A percentile compares a stretch with the other conserved stretches of the same genome.
phyloP scores from a whole-genome alignment of 2,797 vertebrate genomes.

The Limosa lapponica region DNA sequence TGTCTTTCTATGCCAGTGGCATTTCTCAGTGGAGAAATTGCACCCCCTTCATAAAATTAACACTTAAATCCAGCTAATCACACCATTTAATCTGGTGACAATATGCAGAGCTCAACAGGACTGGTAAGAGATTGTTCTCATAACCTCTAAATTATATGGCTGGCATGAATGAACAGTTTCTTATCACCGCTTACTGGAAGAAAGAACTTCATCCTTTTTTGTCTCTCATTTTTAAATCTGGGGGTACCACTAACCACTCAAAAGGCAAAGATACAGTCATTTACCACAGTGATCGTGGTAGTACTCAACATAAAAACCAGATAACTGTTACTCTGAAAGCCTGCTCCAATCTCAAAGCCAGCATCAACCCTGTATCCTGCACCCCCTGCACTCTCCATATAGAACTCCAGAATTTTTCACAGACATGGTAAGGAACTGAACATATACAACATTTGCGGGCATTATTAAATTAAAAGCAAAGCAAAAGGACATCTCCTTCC shows the following conservation, averaged over 20 bases:
- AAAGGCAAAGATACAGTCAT: background rate
- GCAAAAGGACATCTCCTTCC: background rate
- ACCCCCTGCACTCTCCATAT: rapidly evolving
- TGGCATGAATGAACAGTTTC: background rate
- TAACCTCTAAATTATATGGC: background rate
- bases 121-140: conserved; percentile 3
- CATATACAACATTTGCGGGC: background rate
- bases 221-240: background rate
- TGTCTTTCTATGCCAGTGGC: rapidly evolving
- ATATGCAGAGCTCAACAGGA: background rate
- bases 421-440: background rate
- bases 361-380: background rate
- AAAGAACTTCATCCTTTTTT: background rate
- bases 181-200: background rate
- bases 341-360: background rate
- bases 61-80: conserved; percentile 31
- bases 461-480: background rate
- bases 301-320: background rate
- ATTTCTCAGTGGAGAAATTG: background rate
- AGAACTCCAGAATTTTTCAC: background rate
- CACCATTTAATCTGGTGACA: conserved; percentile 9
- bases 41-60: background rate
- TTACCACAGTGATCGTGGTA: background rate
- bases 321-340: background rate
- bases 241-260: background rate